A percentile compares a stretch with the other conserved stretches of the same genome.
Evolutionary conservation across 2,888 invertebrate genomes (phyloP).

Genomic region (Xestobium rufovillosum): DNA sequence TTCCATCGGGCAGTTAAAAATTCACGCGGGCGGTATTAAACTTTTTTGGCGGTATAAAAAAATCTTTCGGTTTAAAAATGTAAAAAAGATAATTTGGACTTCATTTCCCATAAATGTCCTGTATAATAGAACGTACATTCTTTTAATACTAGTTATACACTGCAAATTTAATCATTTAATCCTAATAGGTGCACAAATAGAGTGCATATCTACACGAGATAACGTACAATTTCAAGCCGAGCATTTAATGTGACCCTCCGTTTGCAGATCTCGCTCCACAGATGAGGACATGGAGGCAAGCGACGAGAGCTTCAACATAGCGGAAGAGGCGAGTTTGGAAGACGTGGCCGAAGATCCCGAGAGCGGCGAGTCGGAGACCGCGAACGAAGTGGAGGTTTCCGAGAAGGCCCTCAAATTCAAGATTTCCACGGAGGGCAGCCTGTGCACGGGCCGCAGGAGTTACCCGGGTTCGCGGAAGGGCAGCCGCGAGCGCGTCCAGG

Average conservation of each 20-base stretch:
- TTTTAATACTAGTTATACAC: no score
- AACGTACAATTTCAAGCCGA: no score
- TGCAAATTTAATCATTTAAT: no score
- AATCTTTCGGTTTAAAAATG: no score
- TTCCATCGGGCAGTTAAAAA: no score
- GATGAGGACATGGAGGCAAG: slow-evolving; percentile 46
- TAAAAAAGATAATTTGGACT: no score
- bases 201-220: not conserved
- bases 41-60: no score
- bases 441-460: slow-evolving; percentile 50
- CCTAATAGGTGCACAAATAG: not conserved
- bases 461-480: slow-evolving; percentile 63
- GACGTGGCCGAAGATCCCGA: slow-evolving; percentile 52
- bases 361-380: slow-evolving; percentile 59
- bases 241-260: slow-evolving; percentile 11
- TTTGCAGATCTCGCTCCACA: slow-evolving; percentile 44
- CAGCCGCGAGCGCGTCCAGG: slow-evolving; percentile 52
- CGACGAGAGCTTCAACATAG: slow-evolving; percentile 30
- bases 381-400: slow-evolving; percentile 65
- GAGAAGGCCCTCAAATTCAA: slow-evolving; percentile 70
- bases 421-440: slow-evolving; percentile 59
- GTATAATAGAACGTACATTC: no score
- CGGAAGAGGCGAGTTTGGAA: slow-evolving; percentile 40
- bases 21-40: no score
- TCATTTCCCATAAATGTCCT: no score